Percentiles rank a stretch among this genome's conserved stretches.
Evolutionary conservation across 2,797 vertebrate genomes (phyloP).

Genomic region (Semotilus atromaculatus): DNA sequence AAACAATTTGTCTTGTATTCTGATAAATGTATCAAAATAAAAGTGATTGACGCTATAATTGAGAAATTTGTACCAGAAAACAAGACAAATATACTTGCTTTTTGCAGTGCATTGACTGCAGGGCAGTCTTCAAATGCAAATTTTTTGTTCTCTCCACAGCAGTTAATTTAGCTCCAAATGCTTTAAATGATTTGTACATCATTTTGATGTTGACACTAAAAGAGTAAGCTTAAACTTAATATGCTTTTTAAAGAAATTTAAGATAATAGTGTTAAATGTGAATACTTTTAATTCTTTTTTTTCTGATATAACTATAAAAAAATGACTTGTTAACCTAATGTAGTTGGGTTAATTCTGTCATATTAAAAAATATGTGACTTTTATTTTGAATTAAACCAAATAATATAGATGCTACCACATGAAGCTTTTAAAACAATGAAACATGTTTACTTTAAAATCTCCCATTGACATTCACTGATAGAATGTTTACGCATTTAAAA

Average conservation of each 20-base stretch:
- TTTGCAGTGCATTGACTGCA: constrained; percentile 10
- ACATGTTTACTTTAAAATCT: not conserved
- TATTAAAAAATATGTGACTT: not conserved
- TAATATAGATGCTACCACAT: not conserved
- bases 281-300: not conserved
- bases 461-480: not conserved
- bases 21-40: not conserved
- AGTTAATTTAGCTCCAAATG: not conserved
- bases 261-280: not conserved
- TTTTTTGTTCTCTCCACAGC: not conserved
- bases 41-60: not conserved
- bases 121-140: constrained; percentile 2
- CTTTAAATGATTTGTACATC: not conserved
- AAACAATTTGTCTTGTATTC: not conserved
- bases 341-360: not conserved
- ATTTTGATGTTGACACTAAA: not conserved
- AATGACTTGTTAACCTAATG: not conserved
- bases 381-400: not conserved
- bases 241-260: not conserved
- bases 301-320: not conserved
- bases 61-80: not conserved
- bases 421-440: not conserved
- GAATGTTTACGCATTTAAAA: not conserved
- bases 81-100: not conserved
- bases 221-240: not conserved